phyloP scores from a whole-genome alignment of 2,888 invertebrate species.

The Drosophila rubida region DNA sequence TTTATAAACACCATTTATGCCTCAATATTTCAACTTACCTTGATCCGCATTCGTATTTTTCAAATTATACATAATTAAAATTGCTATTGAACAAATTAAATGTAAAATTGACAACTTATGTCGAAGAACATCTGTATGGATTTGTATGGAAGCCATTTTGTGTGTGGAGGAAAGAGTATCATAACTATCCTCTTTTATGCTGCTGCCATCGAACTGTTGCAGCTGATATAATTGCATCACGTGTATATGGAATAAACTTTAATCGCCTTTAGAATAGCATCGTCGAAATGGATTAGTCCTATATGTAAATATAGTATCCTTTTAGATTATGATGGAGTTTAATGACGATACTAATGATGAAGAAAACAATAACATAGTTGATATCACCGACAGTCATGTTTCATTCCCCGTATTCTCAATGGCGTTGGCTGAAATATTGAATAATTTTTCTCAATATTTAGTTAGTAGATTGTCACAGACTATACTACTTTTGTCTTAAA shows the following conservation, averaged over 20 bases:
- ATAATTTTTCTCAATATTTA: neutral
- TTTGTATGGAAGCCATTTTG: slow-evolving; percentile 32
- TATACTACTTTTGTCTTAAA: no score
- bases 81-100: slow-evolving; percentile 29
- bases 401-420: neutral
- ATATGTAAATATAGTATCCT: neutral
- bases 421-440: neutral
- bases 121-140: neutral
- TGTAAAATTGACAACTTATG: slow-evolving; percentile 10
- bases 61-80: slow-evolving; percentile 15
- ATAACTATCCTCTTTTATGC: slow-evolving; percentile 9
- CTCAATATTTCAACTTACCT: slow-evolving; percentile 21
- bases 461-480: no score
- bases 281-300: neutral
- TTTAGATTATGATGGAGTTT: neutral
- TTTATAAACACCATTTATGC: neutral
- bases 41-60: slow-evolving; percentile 37
- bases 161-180: slow-evolving; percentile 13
- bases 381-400: neutral
- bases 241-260: slow-evolving; percentile 19
- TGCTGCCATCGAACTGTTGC: slow-evolving; percentile 1
- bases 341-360: neutral
- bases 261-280: neutral
- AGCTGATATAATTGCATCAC: slow-evolving; percentile 32
- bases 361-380: neutral